These are phyloP conservation scores for Neosilurus hyrtlii DNA, from an alignment of 2,797 vertebrate genomes.

Conservation along the genomic window DNA sequence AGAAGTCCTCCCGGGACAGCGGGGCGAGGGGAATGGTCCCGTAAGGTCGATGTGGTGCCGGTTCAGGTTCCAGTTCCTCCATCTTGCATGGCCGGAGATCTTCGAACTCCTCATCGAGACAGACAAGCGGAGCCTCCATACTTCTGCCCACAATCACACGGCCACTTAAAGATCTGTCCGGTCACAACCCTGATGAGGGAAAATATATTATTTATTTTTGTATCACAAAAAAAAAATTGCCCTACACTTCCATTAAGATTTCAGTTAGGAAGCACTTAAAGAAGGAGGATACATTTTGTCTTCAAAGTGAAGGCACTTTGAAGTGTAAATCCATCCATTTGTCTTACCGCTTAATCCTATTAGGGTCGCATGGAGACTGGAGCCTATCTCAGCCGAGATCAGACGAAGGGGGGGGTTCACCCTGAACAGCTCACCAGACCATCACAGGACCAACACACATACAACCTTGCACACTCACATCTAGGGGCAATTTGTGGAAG, in stretches of 20 bases:
- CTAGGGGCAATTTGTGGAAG: too few species aligned
- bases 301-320: background rate
- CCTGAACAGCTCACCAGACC: too few species aligned
- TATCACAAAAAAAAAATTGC: background rate
- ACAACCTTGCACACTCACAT: too few species aligned
- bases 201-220: slow-evolving; percentile 54
- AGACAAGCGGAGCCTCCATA: slow-evolving; percentile 92
- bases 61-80: slow-evolving; percentile 72
- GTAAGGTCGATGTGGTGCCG: slow-evolving; percentile 56
- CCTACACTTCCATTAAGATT: background rate
- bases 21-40: slow-evolving; percentile 66
- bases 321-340: too few species aligned
- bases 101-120: slow-evolving; percentile 91
- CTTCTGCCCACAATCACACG: slow-evolving; percentile 56
- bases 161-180: slow-evolving; percentile 28
- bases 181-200: slow-evolving; percentile 37
- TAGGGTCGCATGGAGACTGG: too few species aligned
- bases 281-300: background rate
- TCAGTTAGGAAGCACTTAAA: slow-evolving; percentile 1
- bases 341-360: too few species aligned
- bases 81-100: slow-evolving; percentile 82
- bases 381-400: too few species aligned
- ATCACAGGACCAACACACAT: too few species aligned
- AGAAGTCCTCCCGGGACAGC: slow-evolving; percentile 84
- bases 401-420: too few species aligned